phyloP scores from a whole-genome alignment of 2,113 vertebrate species.

The Pseudorasbora parva region DNA sequence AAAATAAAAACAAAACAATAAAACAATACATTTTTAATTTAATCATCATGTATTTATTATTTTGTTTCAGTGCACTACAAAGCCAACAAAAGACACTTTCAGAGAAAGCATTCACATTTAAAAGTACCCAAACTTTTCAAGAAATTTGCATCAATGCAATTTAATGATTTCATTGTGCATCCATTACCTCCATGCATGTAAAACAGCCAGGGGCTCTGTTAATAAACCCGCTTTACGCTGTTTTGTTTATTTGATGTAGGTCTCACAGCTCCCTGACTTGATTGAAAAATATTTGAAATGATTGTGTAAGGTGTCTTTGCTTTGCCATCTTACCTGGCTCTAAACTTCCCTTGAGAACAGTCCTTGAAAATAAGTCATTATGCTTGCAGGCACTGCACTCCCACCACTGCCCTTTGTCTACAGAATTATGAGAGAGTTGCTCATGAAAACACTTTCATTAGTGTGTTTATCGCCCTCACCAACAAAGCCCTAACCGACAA shows the following conservation, averaged over 20 bases:
- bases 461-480: slow-evolving; percentile 51
- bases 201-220: slow-evolving; percentile 22
- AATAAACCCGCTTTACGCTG: slow-evolving; percentile 15
- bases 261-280: not conserved
- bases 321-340: slow-evolving; percentile 38
- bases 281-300: slow-evolving; percentile 15
- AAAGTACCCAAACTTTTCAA: not conserved
- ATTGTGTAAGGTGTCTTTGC: slow-evolving; percentile 11
- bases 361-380: slow-evolving; percentile 48
- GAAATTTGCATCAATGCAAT: not conserved
- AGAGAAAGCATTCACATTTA: not conserved
- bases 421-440: slow-evolving; percentile 41
- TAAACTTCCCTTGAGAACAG: slow-evolving; percentile 7
- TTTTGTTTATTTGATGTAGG: slow-evolving; percentile 21
- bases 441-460: slow-evolving; percentile 56
- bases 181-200: not conserved
- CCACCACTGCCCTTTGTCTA: slow-evolving; percentile 39
- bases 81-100: not conserved
- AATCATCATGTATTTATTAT: not conserved
- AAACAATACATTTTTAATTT: not conserved
- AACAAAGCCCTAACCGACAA: slow-evolving; percentile 51
- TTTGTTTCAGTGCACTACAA: not conserved
- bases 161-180: slow-evolving; percentile 23
- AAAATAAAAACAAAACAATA: not conserved
- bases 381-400: slow-evolving; percentile 27